Conservation (phyloP, 2,113 vertebrate genomes). For the Pavo muticus region DNA sequence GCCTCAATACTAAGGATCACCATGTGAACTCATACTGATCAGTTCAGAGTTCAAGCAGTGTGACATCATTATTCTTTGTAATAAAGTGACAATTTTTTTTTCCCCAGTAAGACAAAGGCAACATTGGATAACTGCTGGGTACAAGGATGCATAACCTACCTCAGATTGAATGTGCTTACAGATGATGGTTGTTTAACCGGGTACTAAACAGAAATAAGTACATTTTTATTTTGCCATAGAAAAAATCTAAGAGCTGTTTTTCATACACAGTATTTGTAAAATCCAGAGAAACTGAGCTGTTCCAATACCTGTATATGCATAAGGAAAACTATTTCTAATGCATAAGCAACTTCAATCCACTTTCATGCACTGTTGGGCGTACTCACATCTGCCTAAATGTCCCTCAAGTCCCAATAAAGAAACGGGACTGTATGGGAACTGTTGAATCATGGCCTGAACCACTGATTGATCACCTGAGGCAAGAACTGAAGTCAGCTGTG, state of each 20-base stretch:
- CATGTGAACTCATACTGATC: neutral
- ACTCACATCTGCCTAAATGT: neutral
- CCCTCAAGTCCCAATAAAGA: neutral
- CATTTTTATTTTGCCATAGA: neutral
- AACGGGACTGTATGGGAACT: neutral
- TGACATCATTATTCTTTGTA: neutral
- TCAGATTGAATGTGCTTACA: neutral
- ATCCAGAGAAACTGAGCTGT: neutral
- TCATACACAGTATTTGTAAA: neutral
- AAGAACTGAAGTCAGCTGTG: no score
- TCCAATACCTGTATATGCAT: neutral
- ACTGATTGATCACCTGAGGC: no score
- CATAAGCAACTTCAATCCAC: neutral
- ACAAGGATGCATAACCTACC: neutral
- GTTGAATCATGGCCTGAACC: no score
- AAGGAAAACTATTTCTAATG: neutral
- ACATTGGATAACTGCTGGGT: neutral
- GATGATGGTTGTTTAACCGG: neutral
- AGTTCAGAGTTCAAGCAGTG: neutral
- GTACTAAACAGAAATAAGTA: neutral
- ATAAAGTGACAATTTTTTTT: neutral
- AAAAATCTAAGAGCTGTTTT: neutral
- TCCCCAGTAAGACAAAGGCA: neutral
- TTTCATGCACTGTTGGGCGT: neutral
- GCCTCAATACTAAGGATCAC: neutral